Evolutionary conservation across 2,888 invertebrate species (phyloP), one percentile per base, ranked within the genome.

Genomic region (Helobdella robusta): DNA sequence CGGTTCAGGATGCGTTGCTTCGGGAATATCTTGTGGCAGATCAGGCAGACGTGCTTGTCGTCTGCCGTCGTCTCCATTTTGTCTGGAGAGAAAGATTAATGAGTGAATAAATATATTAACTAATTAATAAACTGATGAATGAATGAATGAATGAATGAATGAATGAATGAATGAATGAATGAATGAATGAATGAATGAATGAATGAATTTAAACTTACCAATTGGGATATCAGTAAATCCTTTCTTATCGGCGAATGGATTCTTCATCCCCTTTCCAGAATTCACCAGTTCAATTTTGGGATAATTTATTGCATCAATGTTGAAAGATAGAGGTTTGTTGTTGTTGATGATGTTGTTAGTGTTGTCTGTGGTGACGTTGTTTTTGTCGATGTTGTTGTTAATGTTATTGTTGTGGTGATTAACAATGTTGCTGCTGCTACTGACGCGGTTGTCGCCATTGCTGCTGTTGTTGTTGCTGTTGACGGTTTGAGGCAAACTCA

Each of bases 1-100:
- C 98, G 86, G 81, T 97, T 98, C 66, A 99, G 85, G 68, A 98
- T 85, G 80, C 98, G 87, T 80, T 95, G 94, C 72, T 98, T 84
- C 68, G 87, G 89, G 81, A 98, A 98, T 72, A 87, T 86, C 82
- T 98, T 95, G 73, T 90, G 89, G 82, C 95, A 97, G 28, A 94
- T 84, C 72, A 89, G 85, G 80, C 94, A 95, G 66, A 87, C 85
- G 78, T 91, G 91, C 77, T 75, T n/a, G 71, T 73, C 63, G 70
- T 73, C 69, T n/a, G 36, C 32, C 67, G 61, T 61, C 70, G 72
- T 64, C 69, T 70, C 58, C 65, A 69, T 11, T 3, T 11, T n/a
- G 11, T 44, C 25, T 28, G 18, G 8, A 2, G 18, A 11, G 25
- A 18, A 44, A 40, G 23, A 25, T 25, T 23, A 8, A 60, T 59